A percentile compares a stretch with the other conserved stretches of the same genome.
Evolutionary conservation across 1,140 invertebrate species (phyloP).

Genomic region (Leptinotarsa texana): DNA sequence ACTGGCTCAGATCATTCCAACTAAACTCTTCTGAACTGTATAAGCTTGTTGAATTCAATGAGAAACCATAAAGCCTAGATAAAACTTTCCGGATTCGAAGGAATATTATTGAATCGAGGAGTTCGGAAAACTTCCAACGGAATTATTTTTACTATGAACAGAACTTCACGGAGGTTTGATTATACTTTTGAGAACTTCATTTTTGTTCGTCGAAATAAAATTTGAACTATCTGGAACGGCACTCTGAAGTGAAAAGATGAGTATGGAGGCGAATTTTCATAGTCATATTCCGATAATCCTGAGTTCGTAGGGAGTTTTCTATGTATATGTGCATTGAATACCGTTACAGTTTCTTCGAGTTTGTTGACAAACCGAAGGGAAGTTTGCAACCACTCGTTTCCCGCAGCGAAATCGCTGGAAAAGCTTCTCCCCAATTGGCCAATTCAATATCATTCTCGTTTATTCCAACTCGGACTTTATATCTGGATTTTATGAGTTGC

Average conservation of each 20-base stretch:
- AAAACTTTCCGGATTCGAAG: constrained; percentile 1
- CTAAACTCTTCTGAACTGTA: not conserved
- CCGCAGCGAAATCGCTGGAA: not conserved
- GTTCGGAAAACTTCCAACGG: not conserved
- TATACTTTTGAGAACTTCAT: not conserved
- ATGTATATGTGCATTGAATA: no score
- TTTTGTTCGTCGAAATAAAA: not conserved
- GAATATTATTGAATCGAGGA: constrained; percentile 3
- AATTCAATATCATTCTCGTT: not conserved
- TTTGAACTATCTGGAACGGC: not conserved
- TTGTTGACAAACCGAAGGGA: not conserved
- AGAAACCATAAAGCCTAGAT: constrained; percentile 10
- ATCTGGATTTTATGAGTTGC: constrained; percentile 1
- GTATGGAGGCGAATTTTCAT: no score
- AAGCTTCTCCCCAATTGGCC: not conserved
- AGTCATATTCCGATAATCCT: no score
- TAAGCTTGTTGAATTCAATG: constrained; percentile 16
- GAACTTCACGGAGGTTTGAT: not conserved
- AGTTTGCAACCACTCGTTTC: not conserved
- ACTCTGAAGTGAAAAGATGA: not conserved
- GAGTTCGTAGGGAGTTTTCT: no score
- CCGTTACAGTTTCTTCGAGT: not conserved
- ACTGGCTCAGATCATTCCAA: not conserved
- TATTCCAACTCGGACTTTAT: not conserved
- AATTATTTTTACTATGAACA: constrained; percentile 10